A percentile compares a stretch with the other conserved stretches of the same genome.
Evolutionary conservation across 2,888 invertebrate species (phyloP).

Genomic region (Drosophila cognata): DNA sequence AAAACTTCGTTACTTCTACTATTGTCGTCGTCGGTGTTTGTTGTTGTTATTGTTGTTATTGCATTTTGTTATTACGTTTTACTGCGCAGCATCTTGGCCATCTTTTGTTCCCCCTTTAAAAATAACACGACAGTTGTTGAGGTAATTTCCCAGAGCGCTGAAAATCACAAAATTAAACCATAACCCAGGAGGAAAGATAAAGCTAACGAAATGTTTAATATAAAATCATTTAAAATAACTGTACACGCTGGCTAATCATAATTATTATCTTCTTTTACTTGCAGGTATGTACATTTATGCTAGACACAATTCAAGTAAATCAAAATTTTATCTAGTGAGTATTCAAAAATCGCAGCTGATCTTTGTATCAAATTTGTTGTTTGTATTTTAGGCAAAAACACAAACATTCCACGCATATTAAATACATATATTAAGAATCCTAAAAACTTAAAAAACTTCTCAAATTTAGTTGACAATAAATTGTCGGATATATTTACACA

Average conservation of each 20-base stretch:
- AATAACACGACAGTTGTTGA: conserved; percentile 67
- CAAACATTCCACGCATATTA: conserved; percentile 2
- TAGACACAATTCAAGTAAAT: not conserved
- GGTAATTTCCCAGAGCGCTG: conserved; percentile 56
- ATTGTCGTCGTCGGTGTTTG: conserved; percentile 32
- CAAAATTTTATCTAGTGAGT: conserved; percentile 19
- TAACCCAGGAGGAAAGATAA: conserved; percentile 6
- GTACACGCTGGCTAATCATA: conserved; percentile 23
- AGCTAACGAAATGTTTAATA: conserved; percentile 37
- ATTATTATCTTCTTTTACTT: conserved; percentile 39
- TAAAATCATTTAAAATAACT: conserved; percentile 7
- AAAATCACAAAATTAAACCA: conserved; percentile 21
- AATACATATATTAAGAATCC: not conserved
- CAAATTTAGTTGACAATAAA: not conserved
- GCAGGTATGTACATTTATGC: conserved; percentile 59
- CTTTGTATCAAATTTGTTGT: not conserved
- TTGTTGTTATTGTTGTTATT: conserved; percentile 25
- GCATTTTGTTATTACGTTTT: conserved; percentile 63
- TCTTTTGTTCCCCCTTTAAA: conserved; percentile 9
- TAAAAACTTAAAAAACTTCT: not conserved
- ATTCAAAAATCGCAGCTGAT: not conserved
- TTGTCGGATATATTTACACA: not conserved
- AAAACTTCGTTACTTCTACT: conserved; percentile 65
- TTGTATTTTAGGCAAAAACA: not conserved
- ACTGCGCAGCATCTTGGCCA: conserved; percentile 40